Evolutionary conservation across 2,888 invertebrate genomes (phyloP), one percentile per base, ranked within the genome.

Genomic region (Zygothrica quintamaculata): DNA sequence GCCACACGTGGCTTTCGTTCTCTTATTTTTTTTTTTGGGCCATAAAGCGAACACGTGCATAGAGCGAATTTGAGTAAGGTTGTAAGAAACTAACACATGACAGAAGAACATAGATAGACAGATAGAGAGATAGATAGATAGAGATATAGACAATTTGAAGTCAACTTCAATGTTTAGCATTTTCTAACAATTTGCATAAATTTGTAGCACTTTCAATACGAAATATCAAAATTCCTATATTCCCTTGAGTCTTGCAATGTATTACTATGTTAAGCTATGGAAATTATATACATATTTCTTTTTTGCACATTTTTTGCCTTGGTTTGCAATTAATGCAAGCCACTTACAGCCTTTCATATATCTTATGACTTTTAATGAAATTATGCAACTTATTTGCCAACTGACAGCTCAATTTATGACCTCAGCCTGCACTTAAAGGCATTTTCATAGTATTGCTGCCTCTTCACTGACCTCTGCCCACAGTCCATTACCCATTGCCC

Each of bases 401-500:
- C 66, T 79, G 80, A 80, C 80, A 80, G 64, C 61, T 77, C 72
- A 80, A 80, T 84, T 80, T 82, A 77, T 84, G 84, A 72, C 57
- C 69, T 66, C 48, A 18, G 56, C 52, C 34, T 47, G 55, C 60
- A 61, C 55, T 77, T 47, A 59, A 62, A 74, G 65, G 48, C 72
- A 68, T 55, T 75, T 66, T 57, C 66, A 58, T 43, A 44, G 29
- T 57, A 48, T 15, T 68, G 52, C 12, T 43, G 40, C 42, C 51
- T 57, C 47, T 31, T 42, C n/a, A n/a, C n/a, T n/a, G n/a, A n/a
- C n/a, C n/a, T n/a, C n/a, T n/a, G n/a, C n/a, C 39, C 40, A 12
- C 26, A n/a, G 13, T 5, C 25, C 37, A 12, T 5, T 26, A 12
- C 33, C 34, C 33, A 9, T n/a, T 26, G 18, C 8, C 7, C 36